A percentile compares a stretch with the other conserved stretches of the same genome.
Conservation (phyloP, 92 coral and sea anemone genomes). For the Zoanthus sociatus region DNA sequence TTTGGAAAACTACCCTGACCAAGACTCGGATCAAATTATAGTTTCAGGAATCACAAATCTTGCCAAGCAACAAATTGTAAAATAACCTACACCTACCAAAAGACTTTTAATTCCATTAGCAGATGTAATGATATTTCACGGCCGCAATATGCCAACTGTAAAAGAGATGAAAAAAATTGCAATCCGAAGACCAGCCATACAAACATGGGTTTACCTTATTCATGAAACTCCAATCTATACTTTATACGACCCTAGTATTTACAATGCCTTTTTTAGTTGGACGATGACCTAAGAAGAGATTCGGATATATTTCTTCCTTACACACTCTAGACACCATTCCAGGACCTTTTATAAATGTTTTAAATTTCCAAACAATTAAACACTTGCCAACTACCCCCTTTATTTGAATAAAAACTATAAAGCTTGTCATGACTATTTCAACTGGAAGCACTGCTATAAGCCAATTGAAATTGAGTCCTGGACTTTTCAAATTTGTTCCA, state of each 20-base stretch:
- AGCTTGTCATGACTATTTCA: slow-evolving; percentile 88
- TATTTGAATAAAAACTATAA: slow-evolving; percentile 74
- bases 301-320: slow-evolving; percentile 95
- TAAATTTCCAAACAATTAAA: slow-evolving; percentile 77
- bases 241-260: slow-evolving; percentile 59
- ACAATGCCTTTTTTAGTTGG: slow-evolving; percentile 8
- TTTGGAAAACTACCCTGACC: slow-evolving; percentile 86
- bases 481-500: slow-evolving; percentile 88
- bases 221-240: slow-evolving; percentile 83
- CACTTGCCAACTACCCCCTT: slow-evolving; percentile 65
- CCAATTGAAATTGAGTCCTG: slow-evolving; percentile 67
- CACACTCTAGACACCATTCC: slow-evolving; percentile 73
- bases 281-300: slow-evolving; percentile 90
- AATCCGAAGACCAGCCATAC: slow-evolving; percentile 49
- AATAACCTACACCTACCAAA: slow-evolving; percentile 68
- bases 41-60: slow-evolving; percentile 72
- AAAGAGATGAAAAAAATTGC: slow-evolving; percentile 54
- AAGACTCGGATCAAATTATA: slow-evolving; percentile 60
- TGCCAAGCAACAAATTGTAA: slow-evolving; percentile 72
- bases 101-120: slow-evolving; percentile 58
- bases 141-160: slow-evolving; percentile 75
- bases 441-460: slow-evolving; percentile 74
- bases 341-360: slow-evolving; percentile 84
- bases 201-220: slow-evolving; percentile 85
- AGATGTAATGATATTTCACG: slow-evolving; percentile 91